Conservation (phyloP, 2,113 vertebrate species). For the Aphelocoma coerulescens region DNA sequence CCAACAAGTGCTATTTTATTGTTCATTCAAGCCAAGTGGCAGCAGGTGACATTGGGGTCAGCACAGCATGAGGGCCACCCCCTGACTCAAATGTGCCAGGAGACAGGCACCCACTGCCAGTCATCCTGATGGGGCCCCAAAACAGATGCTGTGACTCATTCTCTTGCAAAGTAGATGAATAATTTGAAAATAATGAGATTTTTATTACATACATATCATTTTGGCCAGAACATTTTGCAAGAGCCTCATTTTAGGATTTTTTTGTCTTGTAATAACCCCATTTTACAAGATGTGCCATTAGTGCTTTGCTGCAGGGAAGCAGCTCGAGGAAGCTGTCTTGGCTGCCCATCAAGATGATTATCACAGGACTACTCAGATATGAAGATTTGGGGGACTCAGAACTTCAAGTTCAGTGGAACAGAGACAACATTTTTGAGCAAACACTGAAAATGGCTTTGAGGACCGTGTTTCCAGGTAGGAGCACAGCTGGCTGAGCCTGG, state of each 20-base stretch:
- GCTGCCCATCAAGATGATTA: neutral
- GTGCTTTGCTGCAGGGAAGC: neutral
- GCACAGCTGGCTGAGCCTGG: neutral
- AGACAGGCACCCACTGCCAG: neutral
- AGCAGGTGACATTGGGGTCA: neutral
- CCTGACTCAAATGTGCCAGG: neutral
- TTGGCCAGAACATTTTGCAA: neutral
- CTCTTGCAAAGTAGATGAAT: neutral
- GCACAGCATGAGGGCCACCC: neutral
- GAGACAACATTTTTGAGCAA: neutral
- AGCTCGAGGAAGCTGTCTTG: neutral
- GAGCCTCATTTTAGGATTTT: neutral
- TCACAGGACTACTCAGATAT: neutral
- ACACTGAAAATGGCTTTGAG: neutral
- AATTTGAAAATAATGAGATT: neutral
- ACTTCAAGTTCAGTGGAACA: neutral
- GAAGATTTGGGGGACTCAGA: neutral
- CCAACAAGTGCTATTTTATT: neutral
- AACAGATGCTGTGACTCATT: neutral
- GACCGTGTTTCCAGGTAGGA: neutral
- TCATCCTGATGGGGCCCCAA: neutral
- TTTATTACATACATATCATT: neutral
- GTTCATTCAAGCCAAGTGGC: neutral
- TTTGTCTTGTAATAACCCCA: neutral
- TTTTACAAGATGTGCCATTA: neutral